Conservation (phyloP, 92 coral and sea anemone species). For the Phymanthus crucifer region DNA sequence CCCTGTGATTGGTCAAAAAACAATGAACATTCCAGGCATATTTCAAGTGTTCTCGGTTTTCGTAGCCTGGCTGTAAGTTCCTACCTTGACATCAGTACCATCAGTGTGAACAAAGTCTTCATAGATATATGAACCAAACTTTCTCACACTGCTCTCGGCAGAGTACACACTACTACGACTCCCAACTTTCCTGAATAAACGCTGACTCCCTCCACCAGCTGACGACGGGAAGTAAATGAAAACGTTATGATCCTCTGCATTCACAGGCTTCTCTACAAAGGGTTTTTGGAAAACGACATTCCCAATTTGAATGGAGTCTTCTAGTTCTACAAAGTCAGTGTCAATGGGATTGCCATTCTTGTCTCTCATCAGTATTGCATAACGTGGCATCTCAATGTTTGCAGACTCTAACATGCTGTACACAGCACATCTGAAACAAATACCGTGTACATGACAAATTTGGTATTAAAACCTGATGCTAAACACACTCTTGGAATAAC, state of each 20-base stretch:
- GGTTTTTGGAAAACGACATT: slow-evolving; percentile 90
- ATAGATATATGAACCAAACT: slow-evolving; percentile 89
- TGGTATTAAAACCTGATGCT: no score
- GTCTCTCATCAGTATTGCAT: slow-evolving; percentile 88
- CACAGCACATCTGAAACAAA: slow-evolving; percentile 72
- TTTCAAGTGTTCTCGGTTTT: no score
- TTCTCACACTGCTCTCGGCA: slow-evolving; percentile 89
- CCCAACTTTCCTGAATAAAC: slow-evolving; percentile 92
- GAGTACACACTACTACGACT: slow-evolving; percentile 96
- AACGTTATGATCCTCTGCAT: slow-evolving; percentile 94
- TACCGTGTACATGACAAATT: background rate
- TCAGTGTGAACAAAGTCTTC: slow-evolving; percentile 98
- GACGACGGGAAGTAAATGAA: slow-evolving; percentile 87
- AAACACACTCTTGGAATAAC: no score
- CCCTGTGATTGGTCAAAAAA: no score
- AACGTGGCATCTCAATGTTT: slow-evolving; percentile 86
- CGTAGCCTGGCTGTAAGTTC: no score
- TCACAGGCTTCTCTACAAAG: slow-evolving; percentile 94
- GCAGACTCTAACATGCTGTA: slow-evolving; percentile 67
- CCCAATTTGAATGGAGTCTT: slow-evolving; percentile 88
- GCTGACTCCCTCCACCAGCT: slow-evolving; percentile 98
- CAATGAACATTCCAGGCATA: no score
- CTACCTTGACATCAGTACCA: slow-evolving; percentile 97
- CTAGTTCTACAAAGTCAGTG: slow-evolving; percentile 79
- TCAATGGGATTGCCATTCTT: slow-evolving; percentile 71